These are phyloP conservation scores for Clarias laeviceps DNA, from an alignment of 2,797 vertebrate genomes.

Conservation along the genomic window DNA sequence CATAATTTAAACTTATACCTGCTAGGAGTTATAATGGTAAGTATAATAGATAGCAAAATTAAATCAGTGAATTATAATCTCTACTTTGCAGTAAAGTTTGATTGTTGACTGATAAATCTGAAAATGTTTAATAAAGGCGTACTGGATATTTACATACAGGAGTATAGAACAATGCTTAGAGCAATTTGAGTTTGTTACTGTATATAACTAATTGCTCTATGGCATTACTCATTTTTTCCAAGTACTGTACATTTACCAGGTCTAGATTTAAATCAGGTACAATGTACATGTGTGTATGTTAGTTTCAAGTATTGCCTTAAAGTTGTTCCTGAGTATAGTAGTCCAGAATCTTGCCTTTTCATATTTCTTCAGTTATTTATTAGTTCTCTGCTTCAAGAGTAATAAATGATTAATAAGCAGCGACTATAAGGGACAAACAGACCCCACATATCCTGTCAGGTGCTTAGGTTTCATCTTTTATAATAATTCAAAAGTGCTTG, in stretches of 20 bases:
- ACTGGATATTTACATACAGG: neutral
- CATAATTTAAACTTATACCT: neutral
- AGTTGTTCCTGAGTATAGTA: slow-evolving; percentile 32
- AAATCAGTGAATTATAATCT: neutral
- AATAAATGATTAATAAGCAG: slow-evolving; percentile 1
- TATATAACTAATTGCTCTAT: neutral
- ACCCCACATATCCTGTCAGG: neutral
- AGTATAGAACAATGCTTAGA: neutral
- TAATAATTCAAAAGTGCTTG: slow-evolving; percentile 19
- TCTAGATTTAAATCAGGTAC: slow-evolving; percentile 22
- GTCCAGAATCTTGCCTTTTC: slow-evolving; percentile 22
- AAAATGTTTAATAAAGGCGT: neutral
- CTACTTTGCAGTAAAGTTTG: neutral
- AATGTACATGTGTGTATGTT: slow-evolving; percentile 45
- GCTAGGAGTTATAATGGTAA: slow-evolving; percentile 15
- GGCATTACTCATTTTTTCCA: neutral
- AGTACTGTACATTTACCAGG: neutral
- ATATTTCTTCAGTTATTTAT: neutral
- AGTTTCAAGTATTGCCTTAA: slow-evolving; percentile 34
- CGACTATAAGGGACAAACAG: slow-evolving; percentile 3
- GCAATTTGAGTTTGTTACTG: neutral
- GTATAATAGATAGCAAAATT: neutral
- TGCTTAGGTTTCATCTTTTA: neutral
- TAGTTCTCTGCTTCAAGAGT: neutral
- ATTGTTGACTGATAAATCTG: neutral